Base-by-base conservation (phyloP, 2,113 vertebrate species). In the Xenopus borealis region DNA sequence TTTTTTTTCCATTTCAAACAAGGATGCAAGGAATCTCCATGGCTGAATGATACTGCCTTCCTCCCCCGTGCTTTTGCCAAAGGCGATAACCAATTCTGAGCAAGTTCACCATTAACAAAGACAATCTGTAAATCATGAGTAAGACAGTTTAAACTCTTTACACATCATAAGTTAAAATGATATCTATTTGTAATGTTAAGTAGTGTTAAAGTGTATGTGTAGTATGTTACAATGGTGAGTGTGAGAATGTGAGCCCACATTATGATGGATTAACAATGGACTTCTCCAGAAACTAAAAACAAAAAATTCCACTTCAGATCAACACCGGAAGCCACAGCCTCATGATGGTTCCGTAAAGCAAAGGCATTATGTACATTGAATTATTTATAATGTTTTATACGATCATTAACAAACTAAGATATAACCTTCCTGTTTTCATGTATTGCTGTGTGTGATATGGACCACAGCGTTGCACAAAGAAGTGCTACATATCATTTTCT, bases 171-270 rank as follows among this genome's bases (percentile, higher is more conserved):
- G 78, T 67, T n/a, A 82, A 72, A 69, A 85, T 78, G 80, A 79
- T 85, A 88, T 91, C 89, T 89, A 86, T 89, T 86, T 87, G 86
- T 90, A 84, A 81, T 74, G 81, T 88, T 80, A 77, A 83, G 88
- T 89, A 88, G 80, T 81, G 82, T 88, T 79, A 78, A 58, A 81
- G 62, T 78, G 78, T 91, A 81, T 86, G 86, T 90, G 80, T 57
- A 72, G 66, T 78, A 58, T 73, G 80, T 87, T 78, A 81, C 79
- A 86, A 85, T 66, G 71, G 80, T 76, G 50, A 82, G 69, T 63
- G 53, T 81, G 52, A 67, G 65, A 72, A 50, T 71, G 73, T 59
- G 71, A 16, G 52, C 80, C n/a, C 78, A 20, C 19, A 63, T 75
- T 74, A 69, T 61, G 81, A 62, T 52, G 57, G 59, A 23, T 66